phyloP scores from a whole-genome alignment of 2,888 invertebrate genomes.

The Synanthedon andrenaeformis region DNA sequence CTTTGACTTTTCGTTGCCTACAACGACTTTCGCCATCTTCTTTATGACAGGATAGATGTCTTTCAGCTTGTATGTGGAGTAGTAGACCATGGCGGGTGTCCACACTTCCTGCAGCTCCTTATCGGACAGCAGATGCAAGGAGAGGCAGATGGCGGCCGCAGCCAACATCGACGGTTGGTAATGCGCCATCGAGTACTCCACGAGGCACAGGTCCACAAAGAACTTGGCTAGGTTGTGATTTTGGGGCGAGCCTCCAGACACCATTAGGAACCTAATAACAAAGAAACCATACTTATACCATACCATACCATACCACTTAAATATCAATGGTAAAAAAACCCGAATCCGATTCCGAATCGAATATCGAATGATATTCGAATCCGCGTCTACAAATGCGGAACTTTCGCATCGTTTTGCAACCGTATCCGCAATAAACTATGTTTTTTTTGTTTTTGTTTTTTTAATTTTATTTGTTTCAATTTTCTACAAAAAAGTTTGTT shows the following conservation, averaged over 20 bases:
- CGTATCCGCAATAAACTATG: no score
- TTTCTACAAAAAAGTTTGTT: no score
- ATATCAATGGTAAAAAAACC: background rate
- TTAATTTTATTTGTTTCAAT: no score
- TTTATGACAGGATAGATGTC: slow-evolving; percentile 77
- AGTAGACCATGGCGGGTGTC: slow-evolving; percentile 80
- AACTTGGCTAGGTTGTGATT: slow-evolving; percentile 91
- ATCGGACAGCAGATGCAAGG: slow-evolving; percentile 70
- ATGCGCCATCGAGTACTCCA: slow-evolving; percentile 84
- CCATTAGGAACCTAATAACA: slow-evolving; percentile 68
- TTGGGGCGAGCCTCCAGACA: slow-evolving; percentile 68
- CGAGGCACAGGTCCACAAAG: slow-evolving; percentile 84
- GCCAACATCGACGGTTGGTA: slow-evolving; percentile 87
- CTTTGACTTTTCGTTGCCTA: slow-evolving; percentile 77
- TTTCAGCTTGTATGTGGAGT: slow-evolving; percentile 79
- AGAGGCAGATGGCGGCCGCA: slow-evolving; percentile 82
- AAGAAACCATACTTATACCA: background rate
- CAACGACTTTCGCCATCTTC: slow-evolving; percentile 77
- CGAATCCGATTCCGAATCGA: no score
- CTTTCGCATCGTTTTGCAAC: no score
- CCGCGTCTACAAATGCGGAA: no score
- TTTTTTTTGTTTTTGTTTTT: no score
- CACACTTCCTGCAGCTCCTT: slow-evolving; percentile 67
- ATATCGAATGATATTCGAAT: no score
- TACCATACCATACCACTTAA: background rate